Conservation (phyloP, 2,797 vertebrate species). For the Galagoides demidoff region DNA sequence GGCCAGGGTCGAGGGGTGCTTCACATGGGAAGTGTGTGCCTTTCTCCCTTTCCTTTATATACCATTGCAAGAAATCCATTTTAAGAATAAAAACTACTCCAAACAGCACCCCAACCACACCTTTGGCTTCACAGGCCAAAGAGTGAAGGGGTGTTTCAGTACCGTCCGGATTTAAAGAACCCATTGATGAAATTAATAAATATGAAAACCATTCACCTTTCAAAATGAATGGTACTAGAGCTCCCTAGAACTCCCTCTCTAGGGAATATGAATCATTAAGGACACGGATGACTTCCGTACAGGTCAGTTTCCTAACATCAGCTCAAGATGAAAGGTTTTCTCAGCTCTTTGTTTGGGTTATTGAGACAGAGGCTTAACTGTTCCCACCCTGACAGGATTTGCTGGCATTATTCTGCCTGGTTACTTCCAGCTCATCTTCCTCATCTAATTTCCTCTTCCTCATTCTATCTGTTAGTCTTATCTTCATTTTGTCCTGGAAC, state of each 20-base stretch:
- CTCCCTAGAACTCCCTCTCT: neutral
- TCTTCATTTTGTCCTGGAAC: neutral
- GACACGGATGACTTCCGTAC: neutral
- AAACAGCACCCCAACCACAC: fast-evolving
- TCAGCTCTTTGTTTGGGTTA: neutral
- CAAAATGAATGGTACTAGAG: too few species aligned
- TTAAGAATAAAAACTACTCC: neutral
- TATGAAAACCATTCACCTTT: neutral
- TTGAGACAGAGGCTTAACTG: neutral
- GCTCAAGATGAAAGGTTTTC: neutral
- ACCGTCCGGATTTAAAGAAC: neutral
- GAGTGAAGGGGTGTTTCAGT: neutral
- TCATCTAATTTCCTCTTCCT: neutral
- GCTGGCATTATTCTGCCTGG: neutral
- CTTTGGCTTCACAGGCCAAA: neutral
- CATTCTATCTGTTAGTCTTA: neutral
- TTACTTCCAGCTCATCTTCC: neutral
- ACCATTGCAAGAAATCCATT: neutral
- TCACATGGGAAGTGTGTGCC: fast-evolving
- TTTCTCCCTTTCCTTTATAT: neutral
- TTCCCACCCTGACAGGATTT: neutral
- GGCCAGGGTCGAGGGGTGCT: fast-evolving
- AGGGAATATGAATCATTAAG: neutral
- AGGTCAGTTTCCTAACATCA: slow-evolving; percentile 16
- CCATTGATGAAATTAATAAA: neutral